These are phyloP conservation scores for Psilopsiagon aurifrons DNA, from an alignment of 2,113 vertebrate genomes.

Conservation along the genomic window DNA sequence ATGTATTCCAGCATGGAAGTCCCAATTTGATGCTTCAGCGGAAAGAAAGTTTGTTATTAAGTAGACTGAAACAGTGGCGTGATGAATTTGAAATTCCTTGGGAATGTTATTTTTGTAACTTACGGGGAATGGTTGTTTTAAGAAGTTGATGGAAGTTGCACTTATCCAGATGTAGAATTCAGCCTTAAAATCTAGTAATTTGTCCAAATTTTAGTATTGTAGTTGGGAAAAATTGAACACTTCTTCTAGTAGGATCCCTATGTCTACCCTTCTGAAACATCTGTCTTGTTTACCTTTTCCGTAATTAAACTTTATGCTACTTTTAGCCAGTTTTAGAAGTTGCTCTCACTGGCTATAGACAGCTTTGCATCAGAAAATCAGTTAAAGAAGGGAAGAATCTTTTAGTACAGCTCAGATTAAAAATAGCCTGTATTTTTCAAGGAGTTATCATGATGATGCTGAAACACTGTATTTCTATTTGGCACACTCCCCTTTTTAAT, in stretches of 20 bases:
- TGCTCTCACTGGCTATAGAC: not conserved
- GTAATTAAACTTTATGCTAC: not conserved
- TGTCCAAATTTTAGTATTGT: not conserved
- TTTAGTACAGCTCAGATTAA: not conserved
- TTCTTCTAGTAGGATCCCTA: not conserved
- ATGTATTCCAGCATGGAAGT: slow-evolving; percentile 2
- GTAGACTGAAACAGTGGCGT: not conserved
- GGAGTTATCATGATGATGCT: not conserved
- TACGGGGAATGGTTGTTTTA: not conserved
- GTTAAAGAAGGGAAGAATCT: not conserved
- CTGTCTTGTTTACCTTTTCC: not conserved
- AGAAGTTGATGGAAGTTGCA: not conserved
- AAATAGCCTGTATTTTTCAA: not conserved
- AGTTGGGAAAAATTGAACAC: not conserved
- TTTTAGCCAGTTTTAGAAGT: not conserved
- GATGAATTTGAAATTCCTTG: not conserved
- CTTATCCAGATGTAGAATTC: not conserved
- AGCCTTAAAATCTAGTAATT: not conserved
- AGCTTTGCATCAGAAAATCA: not conserved
- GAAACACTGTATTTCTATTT: not conserved
- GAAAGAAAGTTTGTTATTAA: not conserved
- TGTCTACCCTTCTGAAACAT: not conserved
- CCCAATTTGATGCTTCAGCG: slow-evolving; percentile 1
- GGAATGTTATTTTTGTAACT: not conserved
- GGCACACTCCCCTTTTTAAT: not conserved